Evolutionary conservation across 1,140 invertebrate species (phyloP).

Genomic region (Lethrus apterus): DNA sequence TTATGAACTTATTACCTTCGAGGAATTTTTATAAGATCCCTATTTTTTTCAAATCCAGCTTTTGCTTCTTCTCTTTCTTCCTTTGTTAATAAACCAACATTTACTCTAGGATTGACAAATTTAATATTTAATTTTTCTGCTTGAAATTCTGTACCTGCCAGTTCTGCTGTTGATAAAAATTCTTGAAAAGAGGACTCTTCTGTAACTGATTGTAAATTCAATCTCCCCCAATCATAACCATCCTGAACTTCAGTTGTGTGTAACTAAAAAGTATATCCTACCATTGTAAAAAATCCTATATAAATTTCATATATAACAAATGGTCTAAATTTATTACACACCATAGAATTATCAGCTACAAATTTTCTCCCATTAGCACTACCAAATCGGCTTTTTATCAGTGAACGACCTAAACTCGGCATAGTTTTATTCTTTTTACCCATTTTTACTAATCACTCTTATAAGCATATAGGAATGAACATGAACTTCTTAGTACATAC

Average conservation of each 20-base stretch:
- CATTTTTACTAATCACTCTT: too few relatives aligned
- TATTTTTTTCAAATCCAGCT: constrained; percentile 58
- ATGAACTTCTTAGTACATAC: too few relatives aligned
- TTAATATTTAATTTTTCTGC: constrained; percentile 84
- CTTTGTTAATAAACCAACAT: constrained; percentile 54
- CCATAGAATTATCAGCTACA: constrained; percentile 57
- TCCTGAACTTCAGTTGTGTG: constrained; percentile 84
- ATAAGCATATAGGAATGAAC: too few relatives aligned
- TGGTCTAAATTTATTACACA: constrained; percentile 38
- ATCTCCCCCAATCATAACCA: constrained; percentile 80
- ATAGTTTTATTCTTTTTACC: constrained; percentile 54
- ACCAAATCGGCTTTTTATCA: constrained; percentile 72
- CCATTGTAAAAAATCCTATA: constrained; percentile 10
- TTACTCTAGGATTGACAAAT: constrained; percentile 58
- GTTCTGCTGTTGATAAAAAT: constrained; percentile 86
- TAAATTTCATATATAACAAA: constrained; percentile 13
- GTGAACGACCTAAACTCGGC: constrained; percentile 54
- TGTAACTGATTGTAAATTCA: constrained; percentile 90
- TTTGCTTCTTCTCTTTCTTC: constrained; percentile 55
- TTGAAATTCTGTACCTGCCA: constrained; percentile 89
- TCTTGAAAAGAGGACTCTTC: constrained; percentile 94
- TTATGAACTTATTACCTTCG: too few relatives aligned
- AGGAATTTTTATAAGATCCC: constrained; percentile 65
- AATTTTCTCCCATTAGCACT: constrained; percentile 48
- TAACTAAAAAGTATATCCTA: constrained; percentile 47